Percentiles rank a stretch among this genome's conserved stretches.
These are phyloP conservation scores for Scolopax rusticola DNA, from an alignment of 2,797 vertebrate genomes.

Conservation along the genomic window DNA sequence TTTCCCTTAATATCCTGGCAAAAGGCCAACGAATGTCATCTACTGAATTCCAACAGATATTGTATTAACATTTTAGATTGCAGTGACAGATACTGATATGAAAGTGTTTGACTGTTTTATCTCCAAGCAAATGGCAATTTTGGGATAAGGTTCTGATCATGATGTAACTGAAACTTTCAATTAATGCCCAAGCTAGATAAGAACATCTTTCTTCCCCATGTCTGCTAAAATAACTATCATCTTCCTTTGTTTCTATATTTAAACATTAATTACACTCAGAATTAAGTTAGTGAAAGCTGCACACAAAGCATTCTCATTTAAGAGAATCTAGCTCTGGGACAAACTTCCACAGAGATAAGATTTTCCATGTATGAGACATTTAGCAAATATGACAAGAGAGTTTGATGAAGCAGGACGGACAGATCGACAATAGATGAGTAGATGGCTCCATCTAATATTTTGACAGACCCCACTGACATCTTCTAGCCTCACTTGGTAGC, in stretches of 20 bases:
- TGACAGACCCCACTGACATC: not conserved
- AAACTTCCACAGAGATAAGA: conserved; percentile 1
- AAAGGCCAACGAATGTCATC: not conserved
- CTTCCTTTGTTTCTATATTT: conserved; percentile 66
- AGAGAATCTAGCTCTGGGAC: not conserved
- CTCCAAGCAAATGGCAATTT: conserved; percentile 31
- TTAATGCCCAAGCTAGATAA: conserved; percentile 52
- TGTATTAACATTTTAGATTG: conserved; percentile 47
- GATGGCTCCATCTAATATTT: not conserved
- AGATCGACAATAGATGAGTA: not conserved
- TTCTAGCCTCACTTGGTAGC: not conserved
- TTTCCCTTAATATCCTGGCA: not conserved
- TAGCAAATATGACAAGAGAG: not conserved
- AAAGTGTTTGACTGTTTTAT: conserved; percentile 23
- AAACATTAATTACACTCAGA: conserved; percentile 49
- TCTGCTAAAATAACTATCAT: conserved; percentile 9
- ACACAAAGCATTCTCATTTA: conserved; percentile 12
- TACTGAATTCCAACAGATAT: not conserved
- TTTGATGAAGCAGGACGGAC: not conserved
- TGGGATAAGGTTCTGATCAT: not conserved
- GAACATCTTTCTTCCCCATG: not conserved
- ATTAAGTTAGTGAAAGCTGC: conserved; percentile 36
- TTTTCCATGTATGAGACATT: not conserved
- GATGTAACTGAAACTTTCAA: conserved; percentile 35
- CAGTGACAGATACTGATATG: not conserved